Base-by-base conservation (phyloP, 2,888 invertebrate genomes). In the Cecidostiba fungosa region DNA sequence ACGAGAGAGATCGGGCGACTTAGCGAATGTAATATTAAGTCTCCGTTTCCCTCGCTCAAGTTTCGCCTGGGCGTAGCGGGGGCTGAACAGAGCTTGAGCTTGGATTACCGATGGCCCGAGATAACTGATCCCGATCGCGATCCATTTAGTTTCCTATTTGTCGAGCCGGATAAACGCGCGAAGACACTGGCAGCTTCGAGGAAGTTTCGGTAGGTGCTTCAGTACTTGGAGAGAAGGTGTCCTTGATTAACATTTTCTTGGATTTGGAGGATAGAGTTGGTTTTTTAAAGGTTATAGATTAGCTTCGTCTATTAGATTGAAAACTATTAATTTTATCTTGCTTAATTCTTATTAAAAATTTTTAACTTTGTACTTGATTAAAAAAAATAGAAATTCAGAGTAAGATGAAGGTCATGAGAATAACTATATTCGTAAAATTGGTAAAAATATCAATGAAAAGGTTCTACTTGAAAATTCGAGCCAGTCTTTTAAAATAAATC, bases 131-230 rank as follows among this genome's bases (percentile, higher is more conserved):
- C n/a, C 43, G 80, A 80, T 84, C 79, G 74, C 47, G 50, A 79
- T 80, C 76, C 69, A 70, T 80, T 84, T 84, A 84, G 84, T 66
- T 73, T 78, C 78, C 47, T 84, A 84, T 84, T 84, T 78, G 84
- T 77, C 72, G 77, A 47, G 54, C 83, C 62, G 70, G 72, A 83
- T 78, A 83, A 83, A 83, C 62, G 66, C 29, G 23, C 66, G 8
- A 12, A 66, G 66, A 66, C 66, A 26, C 29, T 23, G 1, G 3
- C 26, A 26, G 66, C 12, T 26, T 66, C 29, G 66, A 26, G 66
- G 26, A 66, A 66, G 66, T 66, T 66, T 16, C 66, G 14, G 66
- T 0, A 66, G 8, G 66, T 26, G n/a, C 66, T 66, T 23, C 23
- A 23, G 62, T 26, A 14, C 26, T 62, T 26, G 62, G 62, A 10